A percentile compares a stretch with the other conserved stretches of the same genome.
These are phyloP conservation scores for Orthosia gothica DNA, from an alignment of 2,888 invertebrate species.

Conservation along the genomic window DNA sequence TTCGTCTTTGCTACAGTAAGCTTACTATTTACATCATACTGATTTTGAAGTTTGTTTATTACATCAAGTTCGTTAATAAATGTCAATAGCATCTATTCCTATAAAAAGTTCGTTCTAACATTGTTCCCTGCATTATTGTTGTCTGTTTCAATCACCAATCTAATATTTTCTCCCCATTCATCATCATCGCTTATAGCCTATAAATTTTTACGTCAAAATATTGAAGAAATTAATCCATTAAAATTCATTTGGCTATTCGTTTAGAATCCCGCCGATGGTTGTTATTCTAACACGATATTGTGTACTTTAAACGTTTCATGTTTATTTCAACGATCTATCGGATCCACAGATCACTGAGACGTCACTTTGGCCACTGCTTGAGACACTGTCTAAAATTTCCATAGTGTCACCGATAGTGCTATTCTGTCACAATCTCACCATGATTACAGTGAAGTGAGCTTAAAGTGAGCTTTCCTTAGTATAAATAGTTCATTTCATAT, in stretches of 20 bases:
- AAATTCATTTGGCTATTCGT: constrained; percentile 38
- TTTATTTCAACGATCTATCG: constrained; percentile 71
- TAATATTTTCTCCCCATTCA: background rate
- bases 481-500: too few relatives aligned
- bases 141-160: too few relatives aligned
- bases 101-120: too few relatives aligned
- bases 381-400: background rate
- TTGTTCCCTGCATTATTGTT: background rate
- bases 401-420: too few relatives aligned
- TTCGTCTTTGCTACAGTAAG: background rate
- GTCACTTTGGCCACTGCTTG: background rate
- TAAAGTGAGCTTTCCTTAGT: too few relatives aligned
- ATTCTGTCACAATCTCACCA: too few relatives aligned
- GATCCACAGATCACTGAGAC: constrained; percentile 22
- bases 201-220: constrained; percentile 5
- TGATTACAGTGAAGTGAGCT: too few relatives aligned
- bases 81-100: background rate
- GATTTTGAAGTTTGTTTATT: background rate
- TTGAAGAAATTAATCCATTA: constrained; percentile 32
- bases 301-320: constrained; percentile 51
- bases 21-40: constrained; percentile 1
- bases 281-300: constrained; percentile 60
- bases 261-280: constrained; percentile 36
- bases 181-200: background rate
- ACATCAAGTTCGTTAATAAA: background rate